phyloP scores from a whole-genome alignment of 2,113 vertebrate species.

The Ochotona princeps region DNA sequence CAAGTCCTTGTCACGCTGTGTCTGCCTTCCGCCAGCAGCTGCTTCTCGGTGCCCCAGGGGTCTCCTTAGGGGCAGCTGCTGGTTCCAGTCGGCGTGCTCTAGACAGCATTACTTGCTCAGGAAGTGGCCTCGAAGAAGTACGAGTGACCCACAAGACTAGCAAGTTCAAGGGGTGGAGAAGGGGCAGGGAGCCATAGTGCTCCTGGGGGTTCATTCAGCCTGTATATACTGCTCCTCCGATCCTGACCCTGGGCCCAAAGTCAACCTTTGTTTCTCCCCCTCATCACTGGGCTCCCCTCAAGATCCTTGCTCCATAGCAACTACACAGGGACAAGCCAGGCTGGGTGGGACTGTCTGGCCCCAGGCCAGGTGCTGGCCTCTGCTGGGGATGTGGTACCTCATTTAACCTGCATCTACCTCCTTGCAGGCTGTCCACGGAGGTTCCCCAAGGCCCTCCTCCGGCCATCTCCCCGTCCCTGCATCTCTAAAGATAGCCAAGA shows the following conservation, averaged over 20 bases:
- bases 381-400: neutral
- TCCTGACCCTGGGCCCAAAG: neutral
- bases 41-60: too few relatives aligned
- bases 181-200: neutral
- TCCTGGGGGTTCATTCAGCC: neutral
- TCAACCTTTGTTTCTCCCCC: neutral
- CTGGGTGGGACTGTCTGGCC: neutral
- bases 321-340: neutral
- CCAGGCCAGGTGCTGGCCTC: neutral
- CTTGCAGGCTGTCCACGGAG: neutral
- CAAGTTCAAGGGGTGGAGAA: neutral
- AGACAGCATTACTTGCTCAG: too few relatives aligned
- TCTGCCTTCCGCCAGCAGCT: too few relatives aligned
- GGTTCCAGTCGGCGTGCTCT: too few relatives aligned
- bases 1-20: neutral
- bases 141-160: neutral
- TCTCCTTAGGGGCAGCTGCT: too few relatives aligned
- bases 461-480: slow-evolving; percentile 31
- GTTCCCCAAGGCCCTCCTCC: neutral
- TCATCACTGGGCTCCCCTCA: neutral
- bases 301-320: neutral
- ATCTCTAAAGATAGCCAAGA: slow-evolving; percentile 77
- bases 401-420: neutral
- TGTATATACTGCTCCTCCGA: neutral
- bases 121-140: too few relatives aligned